These are phyloP conservation scores for Tokudaia muenninki DNA, from an alignment of 2,797 vertebrate species.

Conservation along the genomic window DNA sequence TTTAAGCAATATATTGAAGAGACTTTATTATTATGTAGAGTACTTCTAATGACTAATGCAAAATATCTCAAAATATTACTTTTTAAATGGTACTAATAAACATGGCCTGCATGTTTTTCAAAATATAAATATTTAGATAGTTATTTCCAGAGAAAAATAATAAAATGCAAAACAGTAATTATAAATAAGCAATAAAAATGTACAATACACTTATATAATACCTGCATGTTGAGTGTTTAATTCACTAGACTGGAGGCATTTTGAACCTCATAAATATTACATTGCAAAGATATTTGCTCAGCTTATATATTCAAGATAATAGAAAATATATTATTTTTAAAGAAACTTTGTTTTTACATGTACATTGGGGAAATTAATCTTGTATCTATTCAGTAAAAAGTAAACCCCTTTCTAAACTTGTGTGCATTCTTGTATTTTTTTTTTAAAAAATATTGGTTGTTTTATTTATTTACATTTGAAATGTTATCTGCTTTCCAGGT, in stretches of 20 bases:
- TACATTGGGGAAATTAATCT: background rate
- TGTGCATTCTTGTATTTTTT: background rate
- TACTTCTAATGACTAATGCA: background rate
- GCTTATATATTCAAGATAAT: background rate
- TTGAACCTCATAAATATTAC: background rate
- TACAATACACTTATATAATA: background rate
- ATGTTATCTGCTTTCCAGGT: too few relatives aligned
- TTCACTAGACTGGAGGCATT: background rate
- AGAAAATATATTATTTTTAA: conserved; percentile 29
- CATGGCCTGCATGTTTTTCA: background rate
- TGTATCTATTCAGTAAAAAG: background rate
- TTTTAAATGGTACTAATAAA: background rate
- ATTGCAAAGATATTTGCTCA: background rate
- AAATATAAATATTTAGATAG: conserved; percentile 46
- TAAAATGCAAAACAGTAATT: background rate
- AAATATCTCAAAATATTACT: background rate
- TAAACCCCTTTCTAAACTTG: background rate
- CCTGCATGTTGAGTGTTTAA: background rate
- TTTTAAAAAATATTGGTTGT: too few relatives aligned
- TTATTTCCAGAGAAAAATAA: background rate
- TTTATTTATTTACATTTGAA: too few relatives aligned
- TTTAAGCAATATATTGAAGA: background rate
- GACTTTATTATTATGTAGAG: background rate
- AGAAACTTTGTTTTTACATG: background rate
- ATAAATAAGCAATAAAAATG: background rate